Evolutionary conservation across 2,888 invertebrate species (phyloP), one percentile per base, ranked within the genome.

Genomic region (Leptopilina myrica): DNA sequence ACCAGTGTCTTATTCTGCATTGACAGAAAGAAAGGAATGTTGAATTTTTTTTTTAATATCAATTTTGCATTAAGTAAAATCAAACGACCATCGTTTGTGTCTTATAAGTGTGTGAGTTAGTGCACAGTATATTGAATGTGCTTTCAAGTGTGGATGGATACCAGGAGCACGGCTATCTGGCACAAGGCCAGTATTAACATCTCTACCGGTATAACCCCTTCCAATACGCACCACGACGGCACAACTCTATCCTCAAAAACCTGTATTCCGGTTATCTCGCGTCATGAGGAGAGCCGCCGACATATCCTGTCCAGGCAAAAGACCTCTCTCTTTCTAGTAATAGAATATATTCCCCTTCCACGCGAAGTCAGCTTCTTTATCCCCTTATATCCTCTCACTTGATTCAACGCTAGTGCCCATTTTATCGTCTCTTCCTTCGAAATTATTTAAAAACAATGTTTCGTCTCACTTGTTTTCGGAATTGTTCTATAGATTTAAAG

Each of bases 141-240:
- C 80, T 80, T 82, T 80, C 80, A 79, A 64, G 78, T 81, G 84
- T 83, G 85, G 84, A 85, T 85, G 85, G 84, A 86, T 87, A 87
- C 84, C 88, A 88, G 88, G 88, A 88, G 90, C 85, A 77, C 79
- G 88, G 85, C 85, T 90, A 91, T 91, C 89, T 91, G 89, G 91
- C 90, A 91, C 91, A 91, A 91, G 91, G 91, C 91, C 91, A 91
- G 85, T 88, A 91, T 91, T 91, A 91, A 90, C 91, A 91, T 91
- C 91, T 91, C 91, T 91, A 91, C 91, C 91, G 91, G 91, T 91
- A 91, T 89, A 89, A 88, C 80, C 88, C 89, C 89, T 88, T 89
- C 90, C 86, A 88, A 86, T 87, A 85, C 84, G 79, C 86, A 80
- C 80, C 81, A 83, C 80, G 83, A 84, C 86, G 84, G 86, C 90